Conservation (phyloP, 2,888 invertebrate species). For the Dryococelus australis region DNA sequence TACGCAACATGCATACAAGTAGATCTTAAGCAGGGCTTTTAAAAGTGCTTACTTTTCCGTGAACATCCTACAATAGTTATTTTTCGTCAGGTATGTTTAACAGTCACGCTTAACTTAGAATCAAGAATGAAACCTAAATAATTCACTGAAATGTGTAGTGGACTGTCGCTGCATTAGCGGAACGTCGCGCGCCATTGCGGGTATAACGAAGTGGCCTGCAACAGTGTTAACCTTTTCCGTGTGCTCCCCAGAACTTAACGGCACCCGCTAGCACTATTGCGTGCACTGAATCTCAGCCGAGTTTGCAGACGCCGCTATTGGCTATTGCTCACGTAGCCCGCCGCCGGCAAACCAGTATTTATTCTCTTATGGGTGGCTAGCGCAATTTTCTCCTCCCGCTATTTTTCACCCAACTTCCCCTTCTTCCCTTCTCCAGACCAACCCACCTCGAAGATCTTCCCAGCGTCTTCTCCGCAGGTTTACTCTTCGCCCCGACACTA, state of each 20-base stretch:
- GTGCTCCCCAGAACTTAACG: background rate
- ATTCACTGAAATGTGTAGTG: no score
- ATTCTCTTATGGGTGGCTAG: slow-evolving; percentile 16
- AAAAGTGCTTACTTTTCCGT: no score
- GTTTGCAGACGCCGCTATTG: slow-evolving; percentile 16
- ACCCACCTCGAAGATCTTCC: background rate
- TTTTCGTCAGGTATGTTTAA: no score
- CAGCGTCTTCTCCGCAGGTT: background rate
- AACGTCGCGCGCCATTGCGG: no score
- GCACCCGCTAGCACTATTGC: background rate
- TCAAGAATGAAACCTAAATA: no score
- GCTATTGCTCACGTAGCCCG: background rate
- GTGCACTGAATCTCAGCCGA: background rate
- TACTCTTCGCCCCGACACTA: slow-evolving; percentile 22
- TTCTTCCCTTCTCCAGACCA: background rate
- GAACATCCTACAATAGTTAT: no score
- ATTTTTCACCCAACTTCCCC: background rate
- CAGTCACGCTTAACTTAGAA: no score
- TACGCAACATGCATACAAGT: no score
- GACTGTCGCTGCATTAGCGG: no score
- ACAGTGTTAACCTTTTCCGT: no score
- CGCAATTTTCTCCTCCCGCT: slow-evolving; percentile 5
- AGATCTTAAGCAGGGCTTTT: no score
- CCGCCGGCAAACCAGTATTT: background rate
- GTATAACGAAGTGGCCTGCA: no score